These are phyloP conservation scores for Otocyon megalotis DNA, from an alignment of 2,113 vertebrate species.

Conservation along the genomic window DNA sequence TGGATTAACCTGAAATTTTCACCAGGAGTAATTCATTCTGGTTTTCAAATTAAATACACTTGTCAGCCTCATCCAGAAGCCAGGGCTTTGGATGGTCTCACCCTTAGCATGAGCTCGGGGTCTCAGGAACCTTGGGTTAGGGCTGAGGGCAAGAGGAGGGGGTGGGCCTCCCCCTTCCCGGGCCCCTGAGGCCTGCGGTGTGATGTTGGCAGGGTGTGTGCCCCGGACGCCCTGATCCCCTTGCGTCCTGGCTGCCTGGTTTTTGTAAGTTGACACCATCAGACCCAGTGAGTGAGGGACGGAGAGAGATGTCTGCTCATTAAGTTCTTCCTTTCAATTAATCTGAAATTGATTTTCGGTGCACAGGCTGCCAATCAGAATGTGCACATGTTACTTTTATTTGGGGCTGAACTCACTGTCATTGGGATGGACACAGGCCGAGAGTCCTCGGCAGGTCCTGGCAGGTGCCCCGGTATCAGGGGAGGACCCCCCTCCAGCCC, in stretches of 20 bases:
- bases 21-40: not conserved
- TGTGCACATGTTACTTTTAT: not conserved
- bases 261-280: not conserved
- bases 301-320: not conserved
- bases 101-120: too few species aligned
- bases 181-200: not conserved
- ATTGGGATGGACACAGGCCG: accelerated
- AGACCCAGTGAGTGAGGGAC: not conserved
- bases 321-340: conserved; percentile 35
- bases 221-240: not conserved
- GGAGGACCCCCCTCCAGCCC: too few species aligned
- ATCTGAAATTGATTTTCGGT: not conserved
- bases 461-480: too few species aligned
- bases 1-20: not conserved
- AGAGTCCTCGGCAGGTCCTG: not conserved
- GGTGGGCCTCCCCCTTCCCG: not conserved
- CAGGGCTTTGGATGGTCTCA: not conserved
- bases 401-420: accelerated
- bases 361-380: not conserved
- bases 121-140: not conserved
- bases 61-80: not conserved
- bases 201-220: accelerated
- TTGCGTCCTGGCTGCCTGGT: accelerated
- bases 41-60: not conserved
- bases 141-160: not conserved